Base-by-base conservation (phyloP, 2,113 vertebrate species). In the Ranitomeya imitator region DNA sequence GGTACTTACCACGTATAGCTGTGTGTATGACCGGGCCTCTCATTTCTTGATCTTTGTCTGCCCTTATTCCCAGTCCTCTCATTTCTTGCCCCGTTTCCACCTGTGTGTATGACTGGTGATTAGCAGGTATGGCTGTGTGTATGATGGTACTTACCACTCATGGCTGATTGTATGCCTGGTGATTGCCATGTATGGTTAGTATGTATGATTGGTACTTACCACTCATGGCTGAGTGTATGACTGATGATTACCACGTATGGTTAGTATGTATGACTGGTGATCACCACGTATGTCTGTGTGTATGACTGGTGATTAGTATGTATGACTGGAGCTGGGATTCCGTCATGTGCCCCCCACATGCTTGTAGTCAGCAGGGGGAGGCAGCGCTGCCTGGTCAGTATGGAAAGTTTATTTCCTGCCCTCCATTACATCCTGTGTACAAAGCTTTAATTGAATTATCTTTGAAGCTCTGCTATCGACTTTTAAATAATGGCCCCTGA, bases 371-470 rank as follows among this genome's bases (percentile, higher is more conserved):
- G 23, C 69, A 31, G 71, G 73, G 9, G 69, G 26, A 6, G 2
- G 26, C 71, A 76, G 73, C 51, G 45, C 21, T 18, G 51, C 45
- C 16, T 52, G 18, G 8, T 52, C 45, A 52, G 11, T 76, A 76
- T 21, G 37, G 19, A 76, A 52, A 52, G 37, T 76, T 51, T 76
- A 76, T 76, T 76, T 76, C 51, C 45, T 52, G 31, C 26, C 11
- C 16, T 18, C 7, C 71, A 74, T 51, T 74, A 74, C 37, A 21
- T 45, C 31, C 16, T 8, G 18, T 76, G 45, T 76, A 52, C 73
- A 76, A 76, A 76, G 73, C 73, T 76, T 76, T 21, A 37, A 76
- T 76, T 16, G 19, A 74, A 74, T 74, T 74, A 74, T n/a, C 67
- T 71, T 67, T 73, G 69, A 26, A 76, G 37, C 18, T 52, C 73